A percentile compares a stretch with the other conserved stretches of the same genome.
phyloP scores from a whole-genome alignment of 1,140 invertebrate species.

The Magallana angulata region DNA sequence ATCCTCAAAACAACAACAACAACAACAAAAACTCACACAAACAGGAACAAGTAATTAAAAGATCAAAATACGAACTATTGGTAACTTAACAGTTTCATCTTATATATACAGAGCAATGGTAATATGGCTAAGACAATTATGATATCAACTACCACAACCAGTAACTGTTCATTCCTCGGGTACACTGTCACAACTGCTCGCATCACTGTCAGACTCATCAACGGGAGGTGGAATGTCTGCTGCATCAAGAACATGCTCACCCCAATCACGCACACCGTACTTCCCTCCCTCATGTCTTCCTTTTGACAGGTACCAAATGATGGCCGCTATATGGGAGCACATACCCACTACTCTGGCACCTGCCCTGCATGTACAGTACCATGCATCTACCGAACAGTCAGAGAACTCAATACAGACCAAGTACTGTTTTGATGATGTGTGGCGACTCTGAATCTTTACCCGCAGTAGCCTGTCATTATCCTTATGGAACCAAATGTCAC shows the following conservation, averaged over 20 bases:
- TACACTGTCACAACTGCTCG: not conserved
- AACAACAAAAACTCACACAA: too few relatives aligned
- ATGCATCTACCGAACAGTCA: not conserved
- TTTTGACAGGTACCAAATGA: slow-evolving; percentile 38
- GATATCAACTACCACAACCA: too few relatives aligned
- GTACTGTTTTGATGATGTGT: not conserved
- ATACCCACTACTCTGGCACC: slow-evolving; percentile 43
- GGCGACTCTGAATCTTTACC: slow-evolving; percentile 43
- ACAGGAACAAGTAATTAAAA: not conserved
- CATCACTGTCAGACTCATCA: slow-evolving; percentile 33
- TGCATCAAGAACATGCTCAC: slow-evolving; percentile 29
- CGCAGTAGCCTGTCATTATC: slow-evolving; percentile 14
- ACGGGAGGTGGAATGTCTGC: not conserved
- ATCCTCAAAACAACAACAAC: too few relatives aligned
- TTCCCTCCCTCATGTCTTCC: not conserved
- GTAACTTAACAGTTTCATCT: not conserved
- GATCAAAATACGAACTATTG: too few relatives aligned
- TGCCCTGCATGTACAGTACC: slow-evolving; percentile 52
- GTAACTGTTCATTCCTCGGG: not conserved
- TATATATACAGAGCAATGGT: not conserved
- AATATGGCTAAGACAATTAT: too few relatives aligned
- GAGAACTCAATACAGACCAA: not conserved
- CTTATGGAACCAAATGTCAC: slow-evolving; percentile 41
- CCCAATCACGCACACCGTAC: slow-evolving; percentile 42
- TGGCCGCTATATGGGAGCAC: slow-evolving; percentile 46